phyloP scores from a whole-genome alignment of 2,888 invertebrate species.

The Perizoma flavofasciatum region DNA sequence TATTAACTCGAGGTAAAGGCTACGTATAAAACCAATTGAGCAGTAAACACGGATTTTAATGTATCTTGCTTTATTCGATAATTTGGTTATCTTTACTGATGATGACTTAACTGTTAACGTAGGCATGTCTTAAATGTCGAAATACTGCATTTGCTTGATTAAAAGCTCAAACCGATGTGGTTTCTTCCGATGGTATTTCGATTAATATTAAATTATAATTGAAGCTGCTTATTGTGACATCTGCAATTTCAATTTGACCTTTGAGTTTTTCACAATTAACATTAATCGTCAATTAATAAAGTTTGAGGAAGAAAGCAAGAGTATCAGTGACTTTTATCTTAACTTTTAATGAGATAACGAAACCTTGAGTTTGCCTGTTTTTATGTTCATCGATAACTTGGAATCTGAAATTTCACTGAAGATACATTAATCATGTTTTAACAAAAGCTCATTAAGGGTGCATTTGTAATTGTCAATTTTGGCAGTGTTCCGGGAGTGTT shows the following conservation, averaged over 20 bases:
- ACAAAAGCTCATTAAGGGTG: constrained; percentile 75
- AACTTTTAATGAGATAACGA: constrained; percentile 32
- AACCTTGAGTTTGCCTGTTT: constrained; percentile 22
- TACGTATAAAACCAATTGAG: constrained; percentile 50
- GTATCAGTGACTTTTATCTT: constrained; percentile 31
- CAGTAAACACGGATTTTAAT: constrained; percentile 46
- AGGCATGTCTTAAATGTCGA: constrained; percentile 22
- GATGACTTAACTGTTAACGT: constrained; percentile 36
- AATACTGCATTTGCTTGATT: constrained; percentile 38
- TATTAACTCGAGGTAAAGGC: constrained; percentile 44
- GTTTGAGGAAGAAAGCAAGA: constrained; percentile 29
- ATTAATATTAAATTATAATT: constrained; percentile 32
- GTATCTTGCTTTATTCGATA: constrained; percentile 40
- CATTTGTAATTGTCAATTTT: constrained; percentile 79
- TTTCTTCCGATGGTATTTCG: constrained; percentile 29
- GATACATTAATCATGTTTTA: constrained; percentile 71
- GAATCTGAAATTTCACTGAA: constrained; percentile 56
- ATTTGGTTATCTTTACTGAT: constrained; percentile 40
- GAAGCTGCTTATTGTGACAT: constrained; percentile 34
- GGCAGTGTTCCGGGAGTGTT: constrained; percentile 50
- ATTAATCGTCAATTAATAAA: constrained; percentile 32
- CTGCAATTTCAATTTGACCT: constrained; percentile 36
- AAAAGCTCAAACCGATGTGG: constrained; percentile 33
- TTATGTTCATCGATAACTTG: constrained; percentile 27
- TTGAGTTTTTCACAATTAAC: constrained; percentile 31